phyloP scores from a whole-genome alignment of 2,797 vertebrate species.

The Chloroceryle amazona region DNA sequence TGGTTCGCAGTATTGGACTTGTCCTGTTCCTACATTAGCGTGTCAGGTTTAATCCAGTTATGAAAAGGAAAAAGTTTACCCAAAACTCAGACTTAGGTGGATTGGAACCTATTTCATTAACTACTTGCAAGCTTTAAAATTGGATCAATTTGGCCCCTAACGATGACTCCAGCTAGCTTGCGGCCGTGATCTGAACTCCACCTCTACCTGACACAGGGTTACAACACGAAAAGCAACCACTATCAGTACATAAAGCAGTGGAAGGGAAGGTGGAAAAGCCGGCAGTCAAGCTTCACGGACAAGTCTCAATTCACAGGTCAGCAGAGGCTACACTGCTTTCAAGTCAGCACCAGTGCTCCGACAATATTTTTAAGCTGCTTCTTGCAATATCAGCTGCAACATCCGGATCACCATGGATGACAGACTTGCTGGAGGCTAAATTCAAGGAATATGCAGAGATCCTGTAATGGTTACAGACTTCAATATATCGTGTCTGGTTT shows the following conservation, averaged over 20 bases:
- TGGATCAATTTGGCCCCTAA: background rate
- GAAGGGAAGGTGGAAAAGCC: background rate
- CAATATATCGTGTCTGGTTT: constrained; percentile 34
- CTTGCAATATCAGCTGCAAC: background rate
- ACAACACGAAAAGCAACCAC: background rate
- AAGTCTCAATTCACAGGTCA: background rate
- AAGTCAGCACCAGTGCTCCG: background rate
- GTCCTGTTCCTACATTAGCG: background rate
- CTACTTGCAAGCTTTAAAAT: background rate
- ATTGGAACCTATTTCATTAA: background rate
- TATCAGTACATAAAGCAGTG: background rate
- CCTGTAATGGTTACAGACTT: background rate
- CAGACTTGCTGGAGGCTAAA: constrained; percentile 54
- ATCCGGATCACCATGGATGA: constrained; percentile 24
- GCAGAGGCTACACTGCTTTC: background rate
- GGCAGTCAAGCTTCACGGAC: background rate
- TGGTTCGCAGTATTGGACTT: constrained; percentile 21
- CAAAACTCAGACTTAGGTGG: background rate
- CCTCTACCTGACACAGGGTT: background rate
- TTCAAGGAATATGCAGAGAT: constrained; percentile 49
- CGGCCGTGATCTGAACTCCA: background rate
- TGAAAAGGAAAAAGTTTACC: background rate
- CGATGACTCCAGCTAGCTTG: background rate
- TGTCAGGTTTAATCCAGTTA: constrained; percentile 30
- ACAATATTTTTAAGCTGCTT: background rate